phyloP scores from a whole-genome alignment of 2,888 invertebrate genomes.

The Strigamia maritima region DNA sequence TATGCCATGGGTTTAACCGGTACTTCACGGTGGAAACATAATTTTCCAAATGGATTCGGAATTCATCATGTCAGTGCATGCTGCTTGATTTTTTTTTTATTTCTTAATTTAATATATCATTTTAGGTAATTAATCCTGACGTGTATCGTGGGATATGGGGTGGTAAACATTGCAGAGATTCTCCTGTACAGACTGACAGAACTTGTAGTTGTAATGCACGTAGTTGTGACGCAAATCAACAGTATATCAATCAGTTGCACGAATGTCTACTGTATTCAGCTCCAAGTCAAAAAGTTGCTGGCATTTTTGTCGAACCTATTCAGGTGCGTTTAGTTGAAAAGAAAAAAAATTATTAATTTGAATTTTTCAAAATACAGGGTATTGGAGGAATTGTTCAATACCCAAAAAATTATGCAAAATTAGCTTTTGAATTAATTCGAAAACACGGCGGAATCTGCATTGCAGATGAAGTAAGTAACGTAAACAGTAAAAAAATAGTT shows the following conservation, averaged over 20 bases:
- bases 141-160: conserved; percentile 64
- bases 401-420: conserved; percentile 79
- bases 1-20: conserved; percentile 78
- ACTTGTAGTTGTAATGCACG: conserved; percentile 64
- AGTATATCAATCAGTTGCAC: conserved; percentile 77
- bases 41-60: conserved; percentile 67
- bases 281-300: conserved; percentile 76
- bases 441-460: conserved; percentile 82
- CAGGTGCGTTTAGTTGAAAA: conserved; percentile 58
- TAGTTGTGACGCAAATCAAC: conserved; percentile 68
- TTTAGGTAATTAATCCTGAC: conserved; percentile 83
- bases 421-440: conserved; percentile 72
- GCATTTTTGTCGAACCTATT: conserved; percentile 90
- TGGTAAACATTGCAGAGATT: conserved; percentile 34
- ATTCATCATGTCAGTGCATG: conserved; percentile 68
- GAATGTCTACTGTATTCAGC: conserved; percentile 74
- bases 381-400: conserved; percentile 91
- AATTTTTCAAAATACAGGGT: conserved; percentile 60
- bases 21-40: conserved; percentile 73
- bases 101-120: conserved; percentile 40
- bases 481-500: neutral
- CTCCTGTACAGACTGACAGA: conserved; percentile 63
- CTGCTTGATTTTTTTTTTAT: neutral
- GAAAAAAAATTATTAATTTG: neutral
- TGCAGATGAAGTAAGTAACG: conserved; percentile 75